phyloP scores from a whole-genome alignment of 1,140 invertebrate genomes.

The Hetaerina americana region DNA sequence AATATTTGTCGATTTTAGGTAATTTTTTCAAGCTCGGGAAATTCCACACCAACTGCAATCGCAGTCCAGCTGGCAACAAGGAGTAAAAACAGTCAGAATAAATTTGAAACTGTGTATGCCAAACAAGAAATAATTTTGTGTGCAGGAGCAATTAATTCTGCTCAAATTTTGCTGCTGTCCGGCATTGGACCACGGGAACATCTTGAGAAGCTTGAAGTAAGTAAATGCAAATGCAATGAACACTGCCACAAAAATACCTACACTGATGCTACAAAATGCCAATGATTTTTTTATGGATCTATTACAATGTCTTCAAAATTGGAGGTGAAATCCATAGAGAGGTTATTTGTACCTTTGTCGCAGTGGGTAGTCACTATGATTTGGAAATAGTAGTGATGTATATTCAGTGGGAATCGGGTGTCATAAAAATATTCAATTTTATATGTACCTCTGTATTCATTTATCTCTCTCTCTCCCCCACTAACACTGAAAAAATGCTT shows the following conservation, averaged over 20 bases:
- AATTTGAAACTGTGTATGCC: conserved; percentile 22
- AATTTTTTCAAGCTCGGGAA: conserved; percentile 20
- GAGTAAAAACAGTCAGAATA: conserved; percentile 7
- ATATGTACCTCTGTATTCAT: no score
- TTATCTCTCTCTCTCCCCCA: no score
- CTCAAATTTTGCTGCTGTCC: conserved; percentile 57
- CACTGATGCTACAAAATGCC: background rate
- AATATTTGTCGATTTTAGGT: background rate
- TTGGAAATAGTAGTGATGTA: no score
- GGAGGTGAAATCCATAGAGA: no score
- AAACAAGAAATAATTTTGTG: conserved; percentile 55
- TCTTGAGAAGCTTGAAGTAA: conserved; percentile 28
- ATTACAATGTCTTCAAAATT: no score
- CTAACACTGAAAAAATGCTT: no score
- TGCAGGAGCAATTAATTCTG: conserved; percentile 52
- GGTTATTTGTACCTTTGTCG: no score
- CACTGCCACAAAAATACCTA: background rate
- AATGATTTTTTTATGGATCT: background rate
- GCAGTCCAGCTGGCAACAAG: conserved; percentile 16
- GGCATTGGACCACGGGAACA: conserved; percentile 42
- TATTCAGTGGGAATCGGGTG: no score
- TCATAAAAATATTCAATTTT: no score
- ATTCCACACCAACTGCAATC: conserved; percentile 19
- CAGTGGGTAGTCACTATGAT: no score
- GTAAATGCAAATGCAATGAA: background rate